phyloP scores from a whole-genome alignment of 2,797 vertebrate genomes.

The Anguilla pacifica region DNA sequence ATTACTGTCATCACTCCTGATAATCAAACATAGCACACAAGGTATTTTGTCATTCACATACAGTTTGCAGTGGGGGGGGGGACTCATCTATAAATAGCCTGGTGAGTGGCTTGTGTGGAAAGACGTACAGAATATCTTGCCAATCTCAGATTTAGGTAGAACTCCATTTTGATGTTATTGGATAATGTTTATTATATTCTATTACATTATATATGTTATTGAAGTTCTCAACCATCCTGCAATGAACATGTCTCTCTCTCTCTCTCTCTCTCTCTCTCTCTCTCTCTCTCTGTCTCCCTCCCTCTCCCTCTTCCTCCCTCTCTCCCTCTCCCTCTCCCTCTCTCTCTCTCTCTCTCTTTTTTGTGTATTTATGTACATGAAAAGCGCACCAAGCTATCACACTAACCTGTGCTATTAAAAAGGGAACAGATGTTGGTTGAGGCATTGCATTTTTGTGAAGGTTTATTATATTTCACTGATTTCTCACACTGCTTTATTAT shows the following conservation, averaged over 20 bases:
- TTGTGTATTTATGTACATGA: background rate
- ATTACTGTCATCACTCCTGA: background rate
- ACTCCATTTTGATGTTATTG: background rate
- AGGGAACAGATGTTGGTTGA: no score
- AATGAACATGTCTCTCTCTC: no score
- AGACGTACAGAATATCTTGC: background rate
- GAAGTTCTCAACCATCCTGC: no score
- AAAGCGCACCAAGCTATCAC: background rate
- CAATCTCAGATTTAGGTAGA: background rate
- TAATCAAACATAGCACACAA: background rate
- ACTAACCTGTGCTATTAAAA: background rate
- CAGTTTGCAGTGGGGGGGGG: background rate
- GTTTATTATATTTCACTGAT: background rate
- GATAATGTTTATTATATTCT: background rate
- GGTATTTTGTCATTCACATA: background rate
- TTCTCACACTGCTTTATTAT: background rate
- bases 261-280: no score
- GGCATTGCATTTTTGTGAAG: no score
- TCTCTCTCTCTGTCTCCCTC: no score
- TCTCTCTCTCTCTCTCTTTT: no score
- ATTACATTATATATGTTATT: no score
- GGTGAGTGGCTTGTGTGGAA: background rate
- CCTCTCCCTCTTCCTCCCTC: no score
- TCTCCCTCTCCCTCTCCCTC: no score
- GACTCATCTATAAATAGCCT: background rate